Conservation (phyloP, 2,797 vertebrate genomes). For the Menidia menidia region DNA sequence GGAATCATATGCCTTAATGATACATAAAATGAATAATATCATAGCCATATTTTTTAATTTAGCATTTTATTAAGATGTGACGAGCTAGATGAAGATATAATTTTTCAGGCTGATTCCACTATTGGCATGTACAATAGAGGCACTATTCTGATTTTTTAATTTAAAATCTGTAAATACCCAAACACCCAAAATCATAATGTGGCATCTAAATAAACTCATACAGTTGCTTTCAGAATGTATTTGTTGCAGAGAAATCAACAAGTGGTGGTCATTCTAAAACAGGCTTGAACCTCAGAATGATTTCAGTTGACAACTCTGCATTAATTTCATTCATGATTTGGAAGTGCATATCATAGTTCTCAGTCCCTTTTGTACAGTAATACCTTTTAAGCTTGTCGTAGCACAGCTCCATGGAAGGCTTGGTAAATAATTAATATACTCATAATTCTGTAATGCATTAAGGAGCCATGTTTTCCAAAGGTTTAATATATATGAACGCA, state of each 20-base stretch:
- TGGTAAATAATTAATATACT: constrained; percentile 58
- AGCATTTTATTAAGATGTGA: too few relatives aligned
- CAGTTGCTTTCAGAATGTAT: too few relatives aligned
- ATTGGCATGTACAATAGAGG: too few relatives aligned
- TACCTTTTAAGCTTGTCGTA: constrained; percentile 21
- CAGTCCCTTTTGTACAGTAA: background rate
- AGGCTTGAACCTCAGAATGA: background rate
- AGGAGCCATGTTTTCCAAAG: constrained; percentile 33
- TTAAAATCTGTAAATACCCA: too few relatives aligned
- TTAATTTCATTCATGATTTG: background rate
- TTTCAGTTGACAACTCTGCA: background rate
- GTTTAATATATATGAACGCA: constrained; percentile 37
- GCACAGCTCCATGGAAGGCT: constrained; percentile 11
- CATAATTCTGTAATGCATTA: constrained; percentile 46
- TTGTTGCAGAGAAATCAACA: background rate
- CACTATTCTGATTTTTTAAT: too few relatives aligned
- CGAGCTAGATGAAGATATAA: too few relatives aligned
- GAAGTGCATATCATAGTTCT: background rate
- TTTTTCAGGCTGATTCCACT: too few relatives aligned
- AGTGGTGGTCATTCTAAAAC: background rate
- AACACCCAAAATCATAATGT: too few relatives aligned
- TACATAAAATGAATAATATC: too few relatives aligned
- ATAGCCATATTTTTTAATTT: too few relatives aligned
- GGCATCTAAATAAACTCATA: too few relatives aligned
- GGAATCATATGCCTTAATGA: too few relatives aligned